These are phyloP conservation scores for Montipora sp. DNA, from an alignment of 64 coral and sea anemone species.

Conservation along the genomic window DNA sequence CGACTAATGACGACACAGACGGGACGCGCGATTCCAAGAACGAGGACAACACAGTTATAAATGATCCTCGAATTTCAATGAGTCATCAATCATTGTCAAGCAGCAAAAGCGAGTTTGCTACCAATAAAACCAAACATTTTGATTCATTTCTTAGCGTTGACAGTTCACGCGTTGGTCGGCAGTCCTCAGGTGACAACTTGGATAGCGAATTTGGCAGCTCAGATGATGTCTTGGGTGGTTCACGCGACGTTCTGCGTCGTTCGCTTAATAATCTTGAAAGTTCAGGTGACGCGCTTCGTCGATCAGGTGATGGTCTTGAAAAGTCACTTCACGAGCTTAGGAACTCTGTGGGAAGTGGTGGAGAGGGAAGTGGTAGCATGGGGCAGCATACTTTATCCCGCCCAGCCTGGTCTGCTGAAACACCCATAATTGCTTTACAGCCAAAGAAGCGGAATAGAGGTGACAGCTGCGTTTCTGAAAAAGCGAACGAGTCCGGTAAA, in stretches of 20 bases:
- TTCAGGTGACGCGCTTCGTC: neutral
- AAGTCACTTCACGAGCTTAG: conserved; percentile 1
- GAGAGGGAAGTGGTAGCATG: neutral
- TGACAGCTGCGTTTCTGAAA: neutral
- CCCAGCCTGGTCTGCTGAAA: neutral
- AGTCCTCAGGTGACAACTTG: neutral
- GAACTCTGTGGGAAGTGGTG: neutral
- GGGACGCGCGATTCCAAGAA: neutral
- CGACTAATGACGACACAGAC: neutral
- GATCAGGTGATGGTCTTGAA: conserved; percentile 17
- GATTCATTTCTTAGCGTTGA: conserved; percentile 11
- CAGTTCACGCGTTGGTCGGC: neutral
- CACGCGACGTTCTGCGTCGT: conserved; percentile 7
- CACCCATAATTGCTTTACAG: neutral
- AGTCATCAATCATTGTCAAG: conserved; percentile 25
- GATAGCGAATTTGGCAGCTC: neutral
- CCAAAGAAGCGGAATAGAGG: neutral
- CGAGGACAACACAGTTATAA: neutral
- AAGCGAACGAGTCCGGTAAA: neutral
- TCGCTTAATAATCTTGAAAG: conserved; percentile 18
- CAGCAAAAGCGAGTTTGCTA: conserved; percentile 1
- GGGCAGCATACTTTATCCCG: neutral
- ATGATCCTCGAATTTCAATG: neutral
- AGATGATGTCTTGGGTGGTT: neutral
- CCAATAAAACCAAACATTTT: neutral